Conservation (phyloP, 1,140 invertebrate species). For the Drosophila lacertosa region DNA sequence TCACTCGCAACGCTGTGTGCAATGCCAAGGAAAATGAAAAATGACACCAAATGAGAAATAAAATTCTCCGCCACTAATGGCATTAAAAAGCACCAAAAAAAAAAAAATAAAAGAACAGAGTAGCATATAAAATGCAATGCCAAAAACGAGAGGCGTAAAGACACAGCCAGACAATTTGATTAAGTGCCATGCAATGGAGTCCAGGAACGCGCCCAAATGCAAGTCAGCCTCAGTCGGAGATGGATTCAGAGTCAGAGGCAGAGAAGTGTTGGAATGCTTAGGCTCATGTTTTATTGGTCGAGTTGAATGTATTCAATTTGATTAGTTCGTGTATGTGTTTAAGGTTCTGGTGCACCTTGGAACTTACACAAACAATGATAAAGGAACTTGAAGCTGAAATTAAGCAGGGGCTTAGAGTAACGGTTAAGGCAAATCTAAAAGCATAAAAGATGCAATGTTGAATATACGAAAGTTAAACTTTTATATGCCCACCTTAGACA, state of each 20-base stretch:
- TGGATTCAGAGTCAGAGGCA: not conserved
- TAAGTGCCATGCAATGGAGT: conserved; percentile 57
- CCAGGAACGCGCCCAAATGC: not conserved
- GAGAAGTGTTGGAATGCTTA: not conserved
- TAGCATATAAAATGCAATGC: conserved; percentile 38
- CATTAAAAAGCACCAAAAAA: conserved; percentile 46
- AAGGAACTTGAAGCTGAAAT: too few species aligned
- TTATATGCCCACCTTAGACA: too few species aligned
- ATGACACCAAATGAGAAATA: conserved; percentile 53
- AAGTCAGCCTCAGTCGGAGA: not conserved
- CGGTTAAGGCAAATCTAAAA: conserved; percentile 41
- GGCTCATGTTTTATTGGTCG: conserved; percentile 1
- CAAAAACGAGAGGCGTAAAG: conserved; percentile 36
- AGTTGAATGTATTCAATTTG: conserved; percentile 37
- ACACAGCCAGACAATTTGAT: conserved; percentile 64
- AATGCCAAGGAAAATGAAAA: conserved; percentile 65
- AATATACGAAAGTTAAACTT: too few species aligned
- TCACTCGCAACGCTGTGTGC: conserved; percentile 16
- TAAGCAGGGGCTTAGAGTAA: too few species aligned
- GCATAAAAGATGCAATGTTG: too few species aligned
- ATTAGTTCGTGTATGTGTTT: conserved; percentile 27
- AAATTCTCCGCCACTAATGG: conserved; percentile 59
- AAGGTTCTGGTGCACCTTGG: not conserved
- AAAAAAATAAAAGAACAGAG: not conserved
- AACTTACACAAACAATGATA: not conserved